phyloP scores from a whole-genome alignment of 2,113 vertebrate genomes.

The Triplophysa tibetana region DNA sequence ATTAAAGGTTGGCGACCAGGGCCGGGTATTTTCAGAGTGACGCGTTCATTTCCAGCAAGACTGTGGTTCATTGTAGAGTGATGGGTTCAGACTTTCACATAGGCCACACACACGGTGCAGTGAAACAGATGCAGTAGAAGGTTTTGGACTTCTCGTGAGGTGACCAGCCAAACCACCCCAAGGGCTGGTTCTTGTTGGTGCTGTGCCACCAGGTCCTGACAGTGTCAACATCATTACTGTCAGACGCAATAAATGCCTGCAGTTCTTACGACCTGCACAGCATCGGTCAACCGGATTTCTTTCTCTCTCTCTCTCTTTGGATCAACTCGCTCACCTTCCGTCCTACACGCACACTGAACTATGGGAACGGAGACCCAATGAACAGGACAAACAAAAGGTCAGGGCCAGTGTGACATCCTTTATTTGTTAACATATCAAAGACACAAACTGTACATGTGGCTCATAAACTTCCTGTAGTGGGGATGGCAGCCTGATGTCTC shows the following conservation, averaged over 20 bases:
- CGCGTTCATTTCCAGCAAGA: slow-evolving; percentile 65
- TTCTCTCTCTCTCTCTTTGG: slow-evolving; percentile 5
- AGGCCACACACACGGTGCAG: slow-evolving; percentile 71
- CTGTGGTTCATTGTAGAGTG: slow-evolving; percentile 59
- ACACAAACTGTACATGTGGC: slow-evolving; percentile 56
- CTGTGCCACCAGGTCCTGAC: slow-evolving; percentile 52
- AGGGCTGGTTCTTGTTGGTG: slow-evolving; percentile 49
- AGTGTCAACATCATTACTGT: slow-evolving; percentile 64
- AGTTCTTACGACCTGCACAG: slow-evolving; percentile 48
- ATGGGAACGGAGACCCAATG: slow-evolving; percentile 47
- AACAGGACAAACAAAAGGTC: slow-evolving; percentile 53
- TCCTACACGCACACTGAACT: slow-evolving; percentile 12
- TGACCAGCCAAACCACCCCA: slow-evolving; percentile 65
- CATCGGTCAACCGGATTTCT: slow-evolving; percentile 44
- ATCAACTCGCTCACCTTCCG: slow-evolving; percentile 3
- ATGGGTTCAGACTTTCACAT: slow-evolving; percentile 41
- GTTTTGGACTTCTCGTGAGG: slow-evolving; percentile 65
- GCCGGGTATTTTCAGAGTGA: slow-evolving; percentile 67
- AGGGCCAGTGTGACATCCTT: slow-evolving; percentile 60
- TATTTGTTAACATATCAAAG: slow-evolving; percentile 63
- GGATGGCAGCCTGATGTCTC: slow-evolving; percentile 19
- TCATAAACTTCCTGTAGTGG: slow-evolving; percentile 60
- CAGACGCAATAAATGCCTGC: slow-evolving; percentile 54
- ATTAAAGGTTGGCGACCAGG: slow-evolving; percentile 60
- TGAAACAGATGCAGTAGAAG: slow-evolving; percentile 66